Evolutionary conservation across 2,113 vertebrate genomes (phyloP).

Genomic region (Erythrocebus patas): DNA sequence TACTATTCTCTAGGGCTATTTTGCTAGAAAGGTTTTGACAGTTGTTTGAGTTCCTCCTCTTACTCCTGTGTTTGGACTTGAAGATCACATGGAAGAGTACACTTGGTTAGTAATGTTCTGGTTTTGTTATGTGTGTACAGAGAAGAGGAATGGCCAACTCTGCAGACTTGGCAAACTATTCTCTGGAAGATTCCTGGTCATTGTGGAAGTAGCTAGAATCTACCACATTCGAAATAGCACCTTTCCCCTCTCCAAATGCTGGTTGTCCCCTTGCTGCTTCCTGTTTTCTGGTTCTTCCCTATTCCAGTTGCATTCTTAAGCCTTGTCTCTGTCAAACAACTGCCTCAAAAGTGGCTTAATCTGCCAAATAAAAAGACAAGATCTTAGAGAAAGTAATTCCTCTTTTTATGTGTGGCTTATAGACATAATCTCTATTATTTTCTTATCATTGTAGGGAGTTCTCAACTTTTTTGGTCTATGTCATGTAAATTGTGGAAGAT

Average conservation of each 20-base stretch:
- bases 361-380: not conserved
- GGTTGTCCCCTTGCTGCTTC: not conserved
- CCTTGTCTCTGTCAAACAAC: not conserved
- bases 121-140: not conserved
- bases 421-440: not conserved
- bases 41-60: not conserved
- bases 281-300: not conserved
- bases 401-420: not conserved
- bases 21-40: not conserved
- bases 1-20: not conserved
- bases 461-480: not conserved
- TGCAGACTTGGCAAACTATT: not conserved
- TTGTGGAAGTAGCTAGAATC: not conserved
- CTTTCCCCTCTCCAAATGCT: not conserved
- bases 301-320: not conserved
- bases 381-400: not conserved
- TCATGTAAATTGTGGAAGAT: not conserved
- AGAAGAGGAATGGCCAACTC: not conserved
- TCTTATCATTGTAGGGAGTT: not conserved
- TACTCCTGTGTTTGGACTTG: not conserved
- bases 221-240: not conserved
- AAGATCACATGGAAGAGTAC: not conserved
- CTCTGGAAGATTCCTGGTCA: not conserved
- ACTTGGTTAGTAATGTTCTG: not conserved
- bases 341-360: not conserved